Conservation (phyloP, 2,113 vertebrate species). For the Chamaetylas fuelleborni region DNA sequence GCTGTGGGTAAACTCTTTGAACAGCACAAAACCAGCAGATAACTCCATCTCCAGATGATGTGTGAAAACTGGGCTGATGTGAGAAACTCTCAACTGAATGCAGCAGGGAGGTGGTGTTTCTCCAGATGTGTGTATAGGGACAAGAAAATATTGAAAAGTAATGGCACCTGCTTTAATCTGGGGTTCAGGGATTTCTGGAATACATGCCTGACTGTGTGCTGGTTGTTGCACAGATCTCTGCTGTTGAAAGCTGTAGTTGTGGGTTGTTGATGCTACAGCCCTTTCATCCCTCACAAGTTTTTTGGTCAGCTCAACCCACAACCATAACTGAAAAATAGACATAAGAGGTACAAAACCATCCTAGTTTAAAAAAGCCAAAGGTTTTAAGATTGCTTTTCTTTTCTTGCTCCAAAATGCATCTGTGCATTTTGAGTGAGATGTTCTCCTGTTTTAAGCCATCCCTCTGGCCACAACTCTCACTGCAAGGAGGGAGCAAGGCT, state of each 20-base stretch:
- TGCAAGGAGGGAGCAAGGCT: background rate
- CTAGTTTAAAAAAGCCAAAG: background rate
- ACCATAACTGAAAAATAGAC: accelerated
- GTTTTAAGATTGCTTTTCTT: background rate
- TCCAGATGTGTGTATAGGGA: background rate
- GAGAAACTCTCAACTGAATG: background rate
- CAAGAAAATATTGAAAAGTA: background rate
- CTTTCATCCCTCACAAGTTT: background rate
- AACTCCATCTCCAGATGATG: conserved; percentile 32
- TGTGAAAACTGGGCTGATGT: conserved; percentile 33
- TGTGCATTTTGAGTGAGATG: background rate
- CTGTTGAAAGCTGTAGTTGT: background rate
- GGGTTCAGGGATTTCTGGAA: background rate
- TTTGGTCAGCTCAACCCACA: background rate
- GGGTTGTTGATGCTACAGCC: background rate
- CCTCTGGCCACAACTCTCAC: background rate
- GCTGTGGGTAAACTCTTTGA: background rate
- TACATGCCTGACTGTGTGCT: accelerated
- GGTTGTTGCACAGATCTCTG: background rate
- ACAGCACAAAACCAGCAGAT: conserved; percentile 24
- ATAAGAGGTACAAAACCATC: background rate
- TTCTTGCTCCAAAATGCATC: background rate
- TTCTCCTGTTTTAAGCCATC: background rate
- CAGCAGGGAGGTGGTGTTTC: background rate
- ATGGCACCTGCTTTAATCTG: background rate